These are phyloP conservation scores for Mola mola DNA, from an alignment of 2,113 vertebrate species.

Conservation along the genomic window DNA sequence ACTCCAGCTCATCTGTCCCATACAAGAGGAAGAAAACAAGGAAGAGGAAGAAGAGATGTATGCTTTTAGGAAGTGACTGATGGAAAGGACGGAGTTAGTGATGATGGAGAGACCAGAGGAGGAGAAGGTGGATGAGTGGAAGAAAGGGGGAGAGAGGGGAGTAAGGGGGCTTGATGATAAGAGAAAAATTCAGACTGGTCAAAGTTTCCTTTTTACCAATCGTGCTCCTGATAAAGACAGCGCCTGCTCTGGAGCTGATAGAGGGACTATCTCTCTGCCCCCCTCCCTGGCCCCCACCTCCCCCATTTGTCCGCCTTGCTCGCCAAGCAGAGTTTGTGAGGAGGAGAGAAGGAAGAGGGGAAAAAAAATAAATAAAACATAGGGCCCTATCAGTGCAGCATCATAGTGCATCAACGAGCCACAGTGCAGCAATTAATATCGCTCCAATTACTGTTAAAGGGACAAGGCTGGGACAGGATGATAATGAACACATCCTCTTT, in stretches of 20 bases:
- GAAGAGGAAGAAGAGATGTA: conserved; percentile 10
- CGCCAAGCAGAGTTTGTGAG: conserved; percentile 83
- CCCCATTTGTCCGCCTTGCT: conserved; percentile 52
- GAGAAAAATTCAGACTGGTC: conserved; percentile 90
- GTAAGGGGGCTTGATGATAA: conserved; percentile 79
- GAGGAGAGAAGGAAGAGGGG: conserved; percentile 50
- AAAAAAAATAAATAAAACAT: conserved; percentile 13
- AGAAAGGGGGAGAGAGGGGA: conserved; percentile 1
- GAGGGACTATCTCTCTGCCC: conserved; percentile 83
- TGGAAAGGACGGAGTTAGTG: conserved; percentile 33
- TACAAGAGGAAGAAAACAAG: conserved; percentile 4
- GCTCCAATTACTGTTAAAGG: conserved; percentile 89
- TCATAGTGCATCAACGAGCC: conserved; percentile 87
- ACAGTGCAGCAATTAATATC: conserved; percentile 88
- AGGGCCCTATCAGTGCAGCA: conserved; percentile 83
- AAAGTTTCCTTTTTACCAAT: conserved; percentile 92
- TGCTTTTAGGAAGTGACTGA: not conserved
- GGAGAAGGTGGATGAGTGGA: conserved; percentile 63
- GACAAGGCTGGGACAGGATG: conserved; percentile 84
- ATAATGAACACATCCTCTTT: conserved; percentile 88
- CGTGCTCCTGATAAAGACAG: conserved; percentile 91
- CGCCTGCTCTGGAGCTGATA: conserved; percentile 92
- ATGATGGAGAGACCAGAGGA: conserved; percentile 68
- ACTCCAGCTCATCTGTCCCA: too few species aligned
- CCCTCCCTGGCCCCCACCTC: conserved; percentile 20